Evolutionary conservation across 2,888 invertebrate genomes (phyloP).

Genomic region (Catocala nupta): DNA sequence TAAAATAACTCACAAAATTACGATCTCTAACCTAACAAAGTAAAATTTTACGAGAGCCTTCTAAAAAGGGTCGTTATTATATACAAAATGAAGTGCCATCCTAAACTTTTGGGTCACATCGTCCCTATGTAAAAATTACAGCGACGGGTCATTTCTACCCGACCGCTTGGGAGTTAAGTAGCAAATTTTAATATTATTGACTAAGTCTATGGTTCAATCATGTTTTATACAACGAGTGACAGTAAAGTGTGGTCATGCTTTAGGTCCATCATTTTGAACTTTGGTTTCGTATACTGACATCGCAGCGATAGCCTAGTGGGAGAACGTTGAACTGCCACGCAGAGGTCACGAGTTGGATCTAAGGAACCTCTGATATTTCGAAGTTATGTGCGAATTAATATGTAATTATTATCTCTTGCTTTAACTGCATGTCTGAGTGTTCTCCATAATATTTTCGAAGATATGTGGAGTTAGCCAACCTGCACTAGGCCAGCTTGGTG

Average conservation of each 20-base stretch:
- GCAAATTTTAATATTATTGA: neutral
- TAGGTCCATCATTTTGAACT: no score
- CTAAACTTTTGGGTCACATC: conserved; percentile 43
- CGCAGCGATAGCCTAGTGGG: no score
- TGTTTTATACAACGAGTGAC: no score
- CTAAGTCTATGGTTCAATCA: neutral
- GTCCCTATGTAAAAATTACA: conserved; percentile 21
- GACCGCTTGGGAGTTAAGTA: neutral
- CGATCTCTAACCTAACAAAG: neutral
- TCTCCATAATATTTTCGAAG: no score
- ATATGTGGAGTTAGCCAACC: no score
- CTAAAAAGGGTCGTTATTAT: neutral
- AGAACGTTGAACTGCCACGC: no score
- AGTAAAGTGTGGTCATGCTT: no score
- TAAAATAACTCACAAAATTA: neutral
- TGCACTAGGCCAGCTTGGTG: no score
- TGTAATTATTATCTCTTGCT: accelerated
- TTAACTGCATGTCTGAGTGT: no score
- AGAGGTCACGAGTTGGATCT: no score
- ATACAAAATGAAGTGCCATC: conserved; percentile 13
- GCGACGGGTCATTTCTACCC: neutral
- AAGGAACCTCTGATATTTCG: accelerated
- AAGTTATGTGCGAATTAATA: no score
- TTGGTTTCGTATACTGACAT: no score
- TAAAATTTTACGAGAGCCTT: neutral